A percentile compares a stretch with the other conserved stretches of the same genome.
phyloP scores from a whole-genome alignment of 2,888 invertebrate species.

The Synanthedon myopaeformis region DNA sequence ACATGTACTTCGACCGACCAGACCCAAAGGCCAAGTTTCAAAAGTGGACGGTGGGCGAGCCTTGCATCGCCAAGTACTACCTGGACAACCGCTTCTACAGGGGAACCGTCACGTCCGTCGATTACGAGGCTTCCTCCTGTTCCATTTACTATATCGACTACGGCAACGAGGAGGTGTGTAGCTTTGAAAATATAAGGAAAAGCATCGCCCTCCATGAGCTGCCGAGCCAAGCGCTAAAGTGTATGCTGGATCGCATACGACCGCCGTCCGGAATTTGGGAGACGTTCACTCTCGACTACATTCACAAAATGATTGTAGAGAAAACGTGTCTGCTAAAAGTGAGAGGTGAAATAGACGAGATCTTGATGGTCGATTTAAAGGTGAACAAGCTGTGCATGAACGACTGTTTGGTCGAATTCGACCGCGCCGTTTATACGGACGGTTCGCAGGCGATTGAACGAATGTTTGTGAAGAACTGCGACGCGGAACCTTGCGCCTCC shows the following conservation, averaged over 20 bases:
- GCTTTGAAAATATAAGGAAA: slow-evolving; percentile 69
- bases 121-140: slow-evolving; percentile 42
- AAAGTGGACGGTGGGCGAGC: slow-evolving; percentile 73
- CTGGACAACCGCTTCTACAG: slow-evolving; percentile 78
- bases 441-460: slow-evolving; percentile 34
- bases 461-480: slow-evolving; percentile 19
- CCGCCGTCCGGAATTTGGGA: slow-evolving; percentile 52
- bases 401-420: slow-evolving; percentile 56
- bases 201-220: slow-evolving; percentile 73
- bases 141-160: slow-evolving; percentile 83
- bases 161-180: slow-evolving; percentile 79
- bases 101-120: slow-evolving; percentile 67
- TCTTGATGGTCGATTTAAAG: slow-evolving; percentile 41
- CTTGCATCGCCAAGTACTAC: slow-evolving; percentile 77
- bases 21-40: slow-evolving; percentile 53
- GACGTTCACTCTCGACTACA: slow-evolving; percentile 67
- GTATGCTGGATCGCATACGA: slow-evolving; percentile 56
- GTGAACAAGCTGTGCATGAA: slow-evolving; percentile 52
- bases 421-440: slow-evolving; percentile 45
- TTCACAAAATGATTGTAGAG: slow-evolving; percentile 72
- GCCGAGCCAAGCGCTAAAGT: slow-evolving; percentile 75
- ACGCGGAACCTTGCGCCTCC: slow-evolving; percentile 10
- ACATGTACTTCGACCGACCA: slow-evolving; percentile 49
- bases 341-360: slow-evolving; percentile 33
- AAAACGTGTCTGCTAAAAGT: slow-evolving; percentile 65